A percentile compares a stretch with the other conserved stretches of the same genome.
phyloP scores from a whole-genome alignment of 2,113 vertebrate species.

The Syngnathus scovelli region DNA sequence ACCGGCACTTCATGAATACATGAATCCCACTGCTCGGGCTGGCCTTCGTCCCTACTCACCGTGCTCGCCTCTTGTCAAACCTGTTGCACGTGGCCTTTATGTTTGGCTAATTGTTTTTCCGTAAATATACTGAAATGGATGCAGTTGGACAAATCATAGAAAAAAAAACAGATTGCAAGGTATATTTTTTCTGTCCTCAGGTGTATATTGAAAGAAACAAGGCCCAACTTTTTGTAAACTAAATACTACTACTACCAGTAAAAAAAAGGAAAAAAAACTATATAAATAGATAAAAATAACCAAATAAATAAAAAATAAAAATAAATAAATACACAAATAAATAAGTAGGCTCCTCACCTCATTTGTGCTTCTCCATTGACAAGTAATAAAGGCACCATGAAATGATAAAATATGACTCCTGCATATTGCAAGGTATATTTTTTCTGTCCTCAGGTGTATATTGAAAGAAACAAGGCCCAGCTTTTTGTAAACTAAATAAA shows the following conservation, averaged over 20 bases:
- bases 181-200: not conserved
- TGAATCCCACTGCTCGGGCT: conserved; percentile 18
- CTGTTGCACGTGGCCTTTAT: not conserved
- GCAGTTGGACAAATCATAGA: too few relatives aligned
- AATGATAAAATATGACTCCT: too few relatives aligned
- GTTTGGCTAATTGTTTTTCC: not conserved
- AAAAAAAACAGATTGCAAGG: not conserved
- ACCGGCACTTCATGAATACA: conserved; percentile 31
- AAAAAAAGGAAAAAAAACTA: too few relatives aligned
- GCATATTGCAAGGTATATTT: not conserved
- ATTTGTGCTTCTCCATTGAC: too few relatives aligned
- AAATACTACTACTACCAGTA: not conserved
- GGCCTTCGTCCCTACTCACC: not conserved
- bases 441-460: not conserved
- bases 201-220: not conserved
- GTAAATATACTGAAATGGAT: not conserved
- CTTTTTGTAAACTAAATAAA: not conserved
- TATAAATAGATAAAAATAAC: too few relatives aligned
- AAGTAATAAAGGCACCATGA: too few relatives aligned
- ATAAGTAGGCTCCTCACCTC: too few relatives aligned
- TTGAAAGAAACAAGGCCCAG: not conserved
- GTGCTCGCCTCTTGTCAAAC: not conserved
- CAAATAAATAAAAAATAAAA: too few relatives aligned
- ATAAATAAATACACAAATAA: too few relatives aligned
- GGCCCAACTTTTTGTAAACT: not conserved